Conservation (phyloP, 1,140 invertebrate species). For the Rhagoletis zephyria region DNA sequence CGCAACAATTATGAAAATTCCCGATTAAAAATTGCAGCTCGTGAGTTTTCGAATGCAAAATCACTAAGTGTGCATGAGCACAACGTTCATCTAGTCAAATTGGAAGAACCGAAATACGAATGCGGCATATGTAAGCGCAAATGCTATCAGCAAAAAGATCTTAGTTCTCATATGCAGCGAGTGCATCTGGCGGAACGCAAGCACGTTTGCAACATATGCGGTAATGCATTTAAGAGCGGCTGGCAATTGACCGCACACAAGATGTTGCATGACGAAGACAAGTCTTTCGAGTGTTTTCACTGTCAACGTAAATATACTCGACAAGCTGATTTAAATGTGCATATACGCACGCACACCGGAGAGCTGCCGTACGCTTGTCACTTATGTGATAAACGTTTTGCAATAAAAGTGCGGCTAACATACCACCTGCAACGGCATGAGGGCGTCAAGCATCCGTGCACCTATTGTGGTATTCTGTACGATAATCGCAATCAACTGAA, state of each 20-base stretch:
- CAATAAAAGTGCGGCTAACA: constrained; percentile 53
- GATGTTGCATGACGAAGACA: constrained; percentile 51
- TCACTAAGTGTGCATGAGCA: constrained; percentile 16
- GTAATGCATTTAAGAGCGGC: constrained; percentile 49
- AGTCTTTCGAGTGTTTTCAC: constrained; percentile 39
- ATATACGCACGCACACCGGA: constrained; percentile 54
- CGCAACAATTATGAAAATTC: neutral
- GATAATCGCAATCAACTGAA: constrained; percentile 54
- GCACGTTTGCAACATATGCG: constrained; percentile 50
- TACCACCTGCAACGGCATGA: constrained; percentile 57
- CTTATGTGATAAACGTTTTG: constrained; percentile 54
- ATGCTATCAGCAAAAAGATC: constrained; percentile 44
- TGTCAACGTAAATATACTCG: constrained; percentile 53
- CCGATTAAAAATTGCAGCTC: constrained; percentile 16
- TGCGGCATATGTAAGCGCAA: constrained; percentile 26
- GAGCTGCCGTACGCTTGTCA: constrained; percentile 55
- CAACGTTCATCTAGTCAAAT: constrained; percentile 36
- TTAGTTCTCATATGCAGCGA: neutral
- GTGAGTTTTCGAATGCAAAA: constrained; percentile 25
- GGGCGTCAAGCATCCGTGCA: constrained; percentile 53
- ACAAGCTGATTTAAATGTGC: constrained; percentile 53
- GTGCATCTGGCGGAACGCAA: constrained; percentile 33
- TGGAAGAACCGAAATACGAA: constrained; percentile 26
- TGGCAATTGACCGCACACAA: constrained; percentile 46
- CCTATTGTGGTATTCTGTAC: constrained; percentile 24